Conservation (phyloP, 2,113 vertebrate species). For the Junco hyemalis region DNA sequence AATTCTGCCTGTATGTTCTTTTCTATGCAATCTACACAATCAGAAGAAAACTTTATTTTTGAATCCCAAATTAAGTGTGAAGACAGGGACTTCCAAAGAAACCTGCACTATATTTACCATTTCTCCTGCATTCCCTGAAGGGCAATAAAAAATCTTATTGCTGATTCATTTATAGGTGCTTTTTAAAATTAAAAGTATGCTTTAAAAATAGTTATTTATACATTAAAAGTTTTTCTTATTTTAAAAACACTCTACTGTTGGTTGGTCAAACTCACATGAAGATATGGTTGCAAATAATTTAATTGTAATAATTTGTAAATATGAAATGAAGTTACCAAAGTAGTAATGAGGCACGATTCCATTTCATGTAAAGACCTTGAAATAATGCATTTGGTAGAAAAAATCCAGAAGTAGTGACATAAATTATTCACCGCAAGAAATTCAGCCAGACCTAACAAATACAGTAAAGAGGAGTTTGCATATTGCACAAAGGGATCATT, state of each 20-base stretch:
- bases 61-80: not conserved
- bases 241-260: not conserved
- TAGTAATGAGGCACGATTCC: not conserved
- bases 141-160: not conserved
- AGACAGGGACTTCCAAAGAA: not conserved
- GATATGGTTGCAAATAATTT: not conserved
- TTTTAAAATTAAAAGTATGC: not conserved
- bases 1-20: not conserved
- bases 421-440: slow-evolving; percentile 2
- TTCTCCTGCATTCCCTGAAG: not conserved
- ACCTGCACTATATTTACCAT: not conserved
- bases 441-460: not conserved
- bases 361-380: not conserved
- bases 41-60: not conserved
- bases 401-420: not conserved
- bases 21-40: not conserved
- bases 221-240: not conserved
- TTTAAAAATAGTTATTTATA: not conserved
- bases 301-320: not conserved
- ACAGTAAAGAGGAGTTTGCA: not conserved
- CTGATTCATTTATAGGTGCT: not conserved
- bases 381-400: not conserved
- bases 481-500: slow-evolving; percentile 31
- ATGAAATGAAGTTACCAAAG: not conserved
- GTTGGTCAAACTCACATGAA: not conserved